Conservation (phyloP, 2,797 vertebrate species). For the Schizopygopsis pylzovi region DNA sequence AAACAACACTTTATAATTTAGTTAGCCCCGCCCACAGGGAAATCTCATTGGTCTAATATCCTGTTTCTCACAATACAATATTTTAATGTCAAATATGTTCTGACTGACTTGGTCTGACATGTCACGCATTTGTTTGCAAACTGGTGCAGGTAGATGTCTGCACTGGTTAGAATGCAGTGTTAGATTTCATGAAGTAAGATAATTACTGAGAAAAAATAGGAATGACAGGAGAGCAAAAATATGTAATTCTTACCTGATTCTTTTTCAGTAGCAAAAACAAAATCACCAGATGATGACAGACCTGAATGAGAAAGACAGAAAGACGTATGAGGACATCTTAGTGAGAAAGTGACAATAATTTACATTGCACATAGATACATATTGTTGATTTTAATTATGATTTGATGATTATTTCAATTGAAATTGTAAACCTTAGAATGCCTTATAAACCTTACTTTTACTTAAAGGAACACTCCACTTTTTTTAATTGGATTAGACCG, state of each 20-base stretch:
- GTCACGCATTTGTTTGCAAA: background rate
- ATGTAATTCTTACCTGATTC: conserved; percentile 66
- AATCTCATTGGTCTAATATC: background rate
- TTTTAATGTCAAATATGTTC: background rate
- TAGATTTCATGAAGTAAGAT: background rate
- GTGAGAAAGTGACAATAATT: background rate
- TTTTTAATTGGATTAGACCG: too few species aligned
- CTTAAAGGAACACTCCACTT: too few species aligned
- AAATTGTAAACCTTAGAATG: background rate
- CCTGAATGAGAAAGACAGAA: conserved; percentile 58
- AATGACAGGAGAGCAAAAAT: background rate
- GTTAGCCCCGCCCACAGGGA: background rate
- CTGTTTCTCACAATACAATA: background rate
- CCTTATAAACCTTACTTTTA: background rate
- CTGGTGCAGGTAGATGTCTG: background rate
- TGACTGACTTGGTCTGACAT: background rate
- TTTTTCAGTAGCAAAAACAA: conserved; percentile 46
- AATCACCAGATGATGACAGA: conserved; percentile 61
- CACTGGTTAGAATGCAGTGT: background rate
- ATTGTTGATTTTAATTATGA: background rate
- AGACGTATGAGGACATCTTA: conserved; percentile 34
- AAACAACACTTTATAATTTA: background rate
- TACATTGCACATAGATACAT: background rate
- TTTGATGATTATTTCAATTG: background rate
- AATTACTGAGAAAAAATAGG: background rate